These are phyloP conservation scores for Hyposmocoma kahamanoa DNA, from an alignment of 1,140 invertebrate genomes.

Conservation along the genomic window DNA sequence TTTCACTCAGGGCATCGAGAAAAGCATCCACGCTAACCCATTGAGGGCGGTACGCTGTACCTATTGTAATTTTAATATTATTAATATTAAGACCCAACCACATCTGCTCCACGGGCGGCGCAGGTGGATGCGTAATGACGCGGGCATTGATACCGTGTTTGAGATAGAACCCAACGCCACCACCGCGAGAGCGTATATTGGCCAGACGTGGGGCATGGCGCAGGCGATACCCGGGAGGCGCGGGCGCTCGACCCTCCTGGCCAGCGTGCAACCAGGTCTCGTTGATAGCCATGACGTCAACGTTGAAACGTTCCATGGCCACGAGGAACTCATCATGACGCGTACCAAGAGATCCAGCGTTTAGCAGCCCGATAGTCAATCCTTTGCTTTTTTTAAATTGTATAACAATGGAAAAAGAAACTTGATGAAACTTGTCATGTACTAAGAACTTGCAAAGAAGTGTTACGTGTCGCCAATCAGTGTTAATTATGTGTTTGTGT, in stretches of 20 bases:
- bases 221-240: conserved; percentile 1
- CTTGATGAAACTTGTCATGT: neutral
- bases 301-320: neutral
- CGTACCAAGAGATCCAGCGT: neutral
- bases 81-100: neutral
- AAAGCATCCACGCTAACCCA: neutral
- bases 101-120: neutral
- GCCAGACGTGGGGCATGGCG: neutral
- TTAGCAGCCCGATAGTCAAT: conserved; percentile 5
- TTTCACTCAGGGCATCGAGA: neutral
- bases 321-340: conserved; percentile 3
- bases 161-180: conserved; percentile 7
- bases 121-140: neutral
- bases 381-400: neutral
- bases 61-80: neutral
- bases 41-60: neutral
- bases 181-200: neutral
- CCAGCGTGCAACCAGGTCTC: conserved; percentile 3
- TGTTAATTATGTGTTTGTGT: neutral
- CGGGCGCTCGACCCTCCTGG: neutral
- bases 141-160: neutral
- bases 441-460: neutral
- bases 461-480: neutral
- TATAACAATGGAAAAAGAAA: neutral
- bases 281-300: conserved; percentile 3